Evolutionary conservation across 2,113 vertebrate species (phyloP), one percentile per base, ranked within the genome.

Genomic region (Nibea coibor): DNA sequence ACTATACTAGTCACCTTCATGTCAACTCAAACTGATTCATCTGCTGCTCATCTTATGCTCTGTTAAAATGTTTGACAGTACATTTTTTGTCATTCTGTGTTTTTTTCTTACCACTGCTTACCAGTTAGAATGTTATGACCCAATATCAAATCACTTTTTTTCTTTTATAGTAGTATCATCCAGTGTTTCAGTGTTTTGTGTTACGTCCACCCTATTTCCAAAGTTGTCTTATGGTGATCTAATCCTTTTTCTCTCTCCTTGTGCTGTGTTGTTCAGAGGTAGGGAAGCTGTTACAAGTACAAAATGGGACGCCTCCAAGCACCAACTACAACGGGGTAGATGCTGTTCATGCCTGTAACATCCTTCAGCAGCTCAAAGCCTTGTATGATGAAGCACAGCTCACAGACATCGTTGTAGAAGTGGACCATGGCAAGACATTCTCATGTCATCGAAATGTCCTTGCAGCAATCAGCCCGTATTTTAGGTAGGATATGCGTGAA

Each of bases 401-500:
- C 94, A 99, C 98, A 75, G 98, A 99, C 93, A 99, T 99, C 1
- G 96, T 98, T 10, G 97, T 99, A 93, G 96, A 99, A 92, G 97
- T 99, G 95, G 98, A 99, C 95, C 96, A 97, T 73, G 98, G 98
- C 91, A 96, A 97, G 93, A 97, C 97, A 20, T 99, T 99, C 86
- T 96, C 97, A 69, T 99, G 98, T 93, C 98, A 99, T 86, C 95
- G 98, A 93, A 99, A 99, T 92, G 98, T 99, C 81, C 97, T 99
- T 91, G 98, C 98, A 88, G 97, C 98, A 79, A 98, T 99, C 95
- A 99, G 98, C 92, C 98, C 98, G 86, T 99, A 99, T 81, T 99
- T 99, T 97, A 97, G 97, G 97, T 98, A 95, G 14, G 76, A 76
- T 26, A 17, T 43, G 12, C 15, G 45, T 5, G 20, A 28, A 67